Conservation (phyloP, 1,140 invertebrate species). For the Daktulosphaira vitifoliae region DNA sequence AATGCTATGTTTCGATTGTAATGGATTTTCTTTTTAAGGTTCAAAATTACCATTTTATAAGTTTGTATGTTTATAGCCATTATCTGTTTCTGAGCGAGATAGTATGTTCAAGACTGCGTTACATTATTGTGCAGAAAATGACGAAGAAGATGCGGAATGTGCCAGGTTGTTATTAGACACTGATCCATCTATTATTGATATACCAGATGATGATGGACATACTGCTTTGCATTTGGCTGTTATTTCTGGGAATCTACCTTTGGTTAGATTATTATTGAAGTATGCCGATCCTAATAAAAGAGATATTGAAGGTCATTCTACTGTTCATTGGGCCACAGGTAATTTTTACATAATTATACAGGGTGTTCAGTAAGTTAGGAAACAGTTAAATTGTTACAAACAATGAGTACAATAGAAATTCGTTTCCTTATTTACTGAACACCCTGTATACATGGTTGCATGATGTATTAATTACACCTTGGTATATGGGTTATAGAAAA, state of each 20-base stretch:
- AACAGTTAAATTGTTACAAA: no score
- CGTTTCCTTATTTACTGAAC: no score
- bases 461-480: not conserved
- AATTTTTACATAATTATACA: no score
- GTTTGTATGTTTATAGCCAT: conserved; percentile 47
- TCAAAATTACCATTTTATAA: no score
- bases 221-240: conserved; percentile 87
- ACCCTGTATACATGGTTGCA: no score
- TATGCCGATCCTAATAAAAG: conserved; percentile 77
- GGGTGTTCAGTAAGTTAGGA: no score
- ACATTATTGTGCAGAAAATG: conserved; percentile 80
- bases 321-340: conserved; percentile 98
- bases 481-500: not conserved
- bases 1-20: no score
- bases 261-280: conserved; percentile 64
- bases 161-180: conserved; percentile 63
- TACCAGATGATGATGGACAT: conserved; percentile 84
- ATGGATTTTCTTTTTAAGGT: no score
- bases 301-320: conserved; percentile 89
- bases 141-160: conserved; percentile 49
- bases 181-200: conserved; percentile 67
- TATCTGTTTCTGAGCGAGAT: conserved; percentile 57
- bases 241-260: conserved; percentile 76
- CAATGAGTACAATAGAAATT: no score
- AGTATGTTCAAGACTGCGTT: conserved; percentile 75